Evolutionary conservation across 2,797 vertebrate species (phyloP).

Genomic region (Mus caroli): DNA sequence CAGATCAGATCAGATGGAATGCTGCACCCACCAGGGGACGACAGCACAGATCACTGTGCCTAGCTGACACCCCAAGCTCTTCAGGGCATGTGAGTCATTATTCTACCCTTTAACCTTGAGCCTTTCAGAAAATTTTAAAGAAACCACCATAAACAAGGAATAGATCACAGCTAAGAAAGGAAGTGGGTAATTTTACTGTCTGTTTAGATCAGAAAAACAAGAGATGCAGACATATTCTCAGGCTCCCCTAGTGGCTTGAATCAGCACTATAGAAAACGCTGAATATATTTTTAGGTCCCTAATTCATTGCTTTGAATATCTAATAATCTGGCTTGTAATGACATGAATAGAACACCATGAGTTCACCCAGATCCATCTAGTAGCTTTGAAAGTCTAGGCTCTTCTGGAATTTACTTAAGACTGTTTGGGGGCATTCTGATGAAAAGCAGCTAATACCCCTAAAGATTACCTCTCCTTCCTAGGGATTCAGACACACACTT

Average conservation of each 20-base stretch:
- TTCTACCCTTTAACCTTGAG: not conserved
- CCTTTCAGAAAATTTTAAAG: not conserved
- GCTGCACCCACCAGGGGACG: not conserved
- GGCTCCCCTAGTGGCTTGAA: not conserved
- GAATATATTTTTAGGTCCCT: conserved; percentile 11
- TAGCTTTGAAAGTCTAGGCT: conserved; percentile 60
- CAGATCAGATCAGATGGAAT: conserved; percentile 27
- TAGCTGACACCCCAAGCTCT: not conserved
- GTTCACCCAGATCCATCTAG: conserved; percentile 7
- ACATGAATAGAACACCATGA: not conserved
- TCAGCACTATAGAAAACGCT: not conserved
- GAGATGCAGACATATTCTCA: conserved; percentile 39
- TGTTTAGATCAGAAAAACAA: conserved; percentile 9
- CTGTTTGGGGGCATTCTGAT: conserved; percentile 39
- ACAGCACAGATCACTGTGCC: not conserved
- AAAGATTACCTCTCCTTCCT: conserved; percentile 61
- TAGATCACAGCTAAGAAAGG: not conserved
- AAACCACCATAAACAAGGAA: conserved; percentile 12
- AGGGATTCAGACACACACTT: conserved; percentile 58
- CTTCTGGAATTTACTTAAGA: conserved; percentile 56
- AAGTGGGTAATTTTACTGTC: conserved; percentile 17
- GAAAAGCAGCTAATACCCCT: conserved; percentile 26
- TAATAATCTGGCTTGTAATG: not conserved
- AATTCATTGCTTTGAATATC: conserved; percentile 23
- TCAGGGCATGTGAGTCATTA: not conserved